phyloP scores from a whole-genome alignment of 2,797 vertebrate species.

The Oceanodroma leucorhoa region DNA sequence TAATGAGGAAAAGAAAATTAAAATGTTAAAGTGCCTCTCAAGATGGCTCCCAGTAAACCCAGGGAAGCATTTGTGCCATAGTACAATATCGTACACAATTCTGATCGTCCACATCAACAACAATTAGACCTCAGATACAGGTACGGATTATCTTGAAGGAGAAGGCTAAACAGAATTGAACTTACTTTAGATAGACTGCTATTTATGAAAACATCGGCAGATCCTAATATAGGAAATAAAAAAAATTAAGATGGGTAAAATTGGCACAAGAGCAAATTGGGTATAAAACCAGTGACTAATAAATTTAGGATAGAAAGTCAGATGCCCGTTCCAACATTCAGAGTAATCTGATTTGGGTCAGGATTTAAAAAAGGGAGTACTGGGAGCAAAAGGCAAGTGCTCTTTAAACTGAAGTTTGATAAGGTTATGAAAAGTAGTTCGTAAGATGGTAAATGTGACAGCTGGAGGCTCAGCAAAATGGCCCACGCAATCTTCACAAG shows the following conservation, averaged over 20 bases:
- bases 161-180: neutral
- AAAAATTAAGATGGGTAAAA: neutral
- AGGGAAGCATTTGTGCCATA: neutral
- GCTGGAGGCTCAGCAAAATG: neutral
- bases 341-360: neutral
- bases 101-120: neutral
- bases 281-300: neutral
- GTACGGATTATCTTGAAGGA: neutral
- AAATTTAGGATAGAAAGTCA: neutral
- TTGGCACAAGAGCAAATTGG: neutral
- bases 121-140: neutral
- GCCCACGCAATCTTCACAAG: neutral
- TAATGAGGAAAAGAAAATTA: neutral
- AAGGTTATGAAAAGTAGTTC: neutral
- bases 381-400: neutral
- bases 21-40: neutral
- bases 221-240: neutral
- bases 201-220: neutral
- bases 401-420: neutral
- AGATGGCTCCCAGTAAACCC: neutral
- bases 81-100: neutral
- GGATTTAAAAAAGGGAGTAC: neutral
- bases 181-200: neutral
- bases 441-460: neutral
- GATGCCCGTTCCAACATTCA: neutral